These are phyloP conservation scores for Myotis daubentonii DNA, from an alignment of 2,797 vertebrate genomes.

Conservation along the genomic window DNA sequence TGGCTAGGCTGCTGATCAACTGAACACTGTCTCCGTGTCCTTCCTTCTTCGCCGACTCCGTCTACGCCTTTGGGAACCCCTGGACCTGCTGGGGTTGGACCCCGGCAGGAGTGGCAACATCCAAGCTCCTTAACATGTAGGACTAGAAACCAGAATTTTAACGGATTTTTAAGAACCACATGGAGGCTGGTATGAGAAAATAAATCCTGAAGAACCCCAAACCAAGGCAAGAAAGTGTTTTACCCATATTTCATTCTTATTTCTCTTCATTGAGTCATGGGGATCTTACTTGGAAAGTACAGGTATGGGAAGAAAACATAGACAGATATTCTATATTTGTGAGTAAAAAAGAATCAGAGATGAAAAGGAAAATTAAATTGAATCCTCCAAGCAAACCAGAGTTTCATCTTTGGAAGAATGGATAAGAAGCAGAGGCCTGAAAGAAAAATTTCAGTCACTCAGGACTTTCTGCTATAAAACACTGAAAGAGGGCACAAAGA, in stretches of 20 bases:
- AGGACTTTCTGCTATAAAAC: not conserved
- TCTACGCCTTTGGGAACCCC: too few species aligned
- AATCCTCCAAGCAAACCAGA: not conserved
- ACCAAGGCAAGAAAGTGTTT: not conserved
- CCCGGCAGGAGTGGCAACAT: not conserved
- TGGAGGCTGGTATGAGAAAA: not conserved
- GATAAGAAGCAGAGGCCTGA: not conserved
- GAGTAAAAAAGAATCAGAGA: not conserved
- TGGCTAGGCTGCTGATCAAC: too few species aligned
- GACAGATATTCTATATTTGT: not conserved
- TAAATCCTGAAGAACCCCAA: not conserved
- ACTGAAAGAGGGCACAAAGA: not conserved
- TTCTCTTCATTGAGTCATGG: not conserved
- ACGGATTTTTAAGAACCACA: not conserved
- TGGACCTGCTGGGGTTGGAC: too few species aligned
- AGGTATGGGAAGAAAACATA: not conserved
- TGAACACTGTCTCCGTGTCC: too few species aligned
- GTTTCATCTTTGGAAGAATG: not conserved
- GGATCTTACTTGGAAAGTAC: not conserved
- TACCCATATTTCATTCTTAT: not conserved
- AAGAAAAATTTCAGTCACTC: not conserved
- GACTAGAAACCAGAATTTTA: not conserved
- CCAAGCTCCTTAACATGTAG: not conserved
- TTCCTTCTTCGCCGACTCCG: too few species aligned
- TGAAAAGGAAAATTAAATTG: not conserved